Base-by-base conservation (phyloP, 2,113 vertebrate species). In the Toxotes chatareus region DNA sequence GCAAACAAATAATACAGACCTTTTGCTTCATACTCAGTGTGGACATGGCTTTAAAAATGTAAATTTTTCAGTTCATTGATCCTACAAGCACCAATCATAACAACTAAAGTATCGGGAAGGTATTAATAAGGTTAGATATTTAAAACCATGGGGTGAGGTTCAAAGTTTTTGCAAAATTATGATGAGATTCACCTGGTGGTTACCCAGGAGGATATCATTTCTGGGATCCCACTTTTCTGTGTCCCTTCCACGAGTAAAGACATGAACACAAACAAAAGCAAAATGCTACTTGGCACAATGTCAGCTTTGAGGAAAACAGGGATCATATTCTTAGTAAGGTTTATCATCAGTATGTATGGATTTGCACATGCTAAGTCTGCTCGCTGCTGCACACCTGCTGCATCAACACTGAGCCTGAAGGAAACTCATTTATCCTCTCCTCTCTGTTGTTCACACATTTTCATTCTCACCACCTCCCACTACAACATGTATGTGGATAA, bases 331-430 rank as follows among this genome's bases (percentile, higher is more conserved):
- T 21, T 17, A 23, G 27, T 17, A 12, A 5, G 11, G 4, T 55
- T 16, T 13, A 23, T 47, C 47, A 49, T 7, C 17, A 49, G 46
- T 44, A 13, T 5, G 42, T 13, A 44, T 44, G 42, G 42, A 44
- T 44, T 44, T 44, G 42, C 42, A 40, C 38, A 44, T 40, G 38
- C 42, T 44, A 44, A 8, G 42, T 44, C 42, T 13, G 12, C 7
- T 31, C 32, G 12, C n/a, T 23, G 21, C 31, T 36, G 47, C 60
- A 38, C 71, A 56, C n/a, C 31, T 81, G 70, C 70, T 56, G 1
- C 4, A 31, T 40, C 5, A 68, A 63, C 44, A 63, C 1, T 10
- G 21, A 9, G 10, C 71, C 8, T 21, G 5, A 31, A 61, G 42
- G 23, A 34, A 34, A 32, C 11, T 8, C 2, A 17, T 0, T 8